phyloP scores from a whole-genome alignment of 2,888 invertebrate species.

The Petrophora chlorosata region DNA sequence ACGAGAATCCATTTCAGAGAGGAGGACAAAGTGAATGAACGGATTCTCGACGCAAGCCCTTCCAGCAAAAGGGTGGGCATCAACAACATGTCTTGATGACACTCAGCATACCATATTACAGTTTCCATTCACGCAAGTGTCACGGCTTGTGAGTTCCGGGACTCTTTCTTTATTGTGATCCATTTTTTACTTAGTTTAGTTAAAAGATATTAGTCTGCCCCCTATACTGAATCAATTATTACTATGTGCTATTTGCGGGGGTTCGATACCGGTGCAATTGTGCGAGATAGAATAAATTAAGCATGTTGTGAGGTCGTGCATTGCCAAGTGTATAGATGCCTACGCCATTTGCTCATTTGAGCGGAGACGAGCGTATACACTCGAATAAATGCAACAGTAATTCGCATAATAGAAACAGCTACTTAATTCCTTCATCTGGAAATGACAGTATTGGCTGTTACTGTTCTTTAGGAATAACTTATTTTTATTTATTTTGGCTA shows the following conservation, averaged over 20 bases:
- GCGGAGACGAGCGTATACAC: slow-evolving; percentile 71
- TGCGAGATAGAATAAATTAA: slow-evolving; percentile 73
- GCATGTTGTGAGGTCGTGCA: slow-evolving; percentile 68
- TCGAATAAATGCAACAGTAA: slow-evolving; percentile 73
- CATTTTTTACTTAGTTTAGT: slow-evolving; percentile 59
- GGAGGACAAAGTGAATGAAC: slow-evolving; percentile 76
- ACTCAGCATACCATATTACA: slow-evolving; percentile 44
- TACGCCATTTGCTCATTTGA: slow-evolving; percentile 79
- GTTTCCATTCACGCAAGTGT: slow-evolving; percentile 73
- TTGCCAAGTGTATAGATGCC: slow-evolving; percentile 67
- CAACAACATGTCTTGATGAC: slow-evolving; percentile 76
- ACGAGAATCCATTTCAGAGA: slow-evolving; percentile 88
- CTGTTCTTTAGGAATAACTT: slow-evolving; percentile 54
- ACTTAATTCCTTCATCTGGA: slow-evolving; percentile 66
- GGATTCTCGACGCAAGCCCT: slow-evolving; percentile 75
- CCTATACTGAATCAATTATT: slow-evolving; percentile 45
- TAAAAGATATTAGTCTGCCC: slow-evolving; percentile 42
- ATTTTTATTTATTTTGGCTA: slow-evolving; percentile 71
- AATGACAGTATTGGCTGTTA: slow-evolving; percentile 62
- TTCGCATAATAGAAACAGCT: slow-evolving; percentile 68
- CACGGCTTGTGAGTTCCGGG: slow-evolving; percentile 62
- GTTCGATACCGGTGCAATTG: slow-evolving; percentile 63
- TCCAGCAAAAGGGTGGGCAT: slow-evolving; percentile 69
- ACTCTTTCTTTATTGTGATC: slow-evolving; percentile 70
- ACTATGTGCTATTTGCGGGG: slow-evolving; percentile 52